Evolutionary conservation across 2,113 vertebrate species (phyloP), one percentile per base, ranked within the genome.

Genomic region (Thalassoma bifasciatum): DNA sequence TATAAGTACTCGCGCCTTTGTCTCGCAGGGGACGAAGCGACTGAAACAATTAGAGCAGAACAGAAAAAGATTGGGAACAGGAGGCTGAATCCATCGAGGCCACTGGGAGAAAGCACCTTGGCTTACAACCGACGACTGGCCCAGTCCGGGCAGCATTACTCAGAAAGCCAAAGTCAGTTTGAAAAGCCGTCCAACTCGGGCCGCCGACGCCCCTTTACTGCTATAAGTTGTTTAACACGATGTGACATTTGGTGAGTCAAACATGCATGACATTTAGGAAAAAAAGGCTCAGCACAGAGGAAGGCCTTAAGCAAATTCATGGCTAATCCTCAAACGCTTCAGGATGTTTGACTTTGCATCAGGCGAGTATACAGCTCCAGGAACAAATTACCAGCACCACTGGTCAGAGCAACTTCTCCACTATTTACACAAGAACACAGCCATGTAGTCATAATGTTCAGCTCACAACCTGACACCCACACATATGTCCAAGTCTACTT

Each of bases 21-120:
- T 91, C 87, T 89, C 87, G 4, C 8, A 77, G 65, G 85, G 30
- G 40, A 66, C 19, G 34, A 70, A 52, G 60, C 19, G 44, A 68
- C 53, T 79, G 67, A 88, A 89, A 91, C 85, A 93, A 92, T 93
- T 92, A 89, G 92, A 92, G 90, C 90, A 89, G 89, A 92, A 91
- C 73, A 84, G 76, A 89, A 85, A 85, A 88, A 78, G 75, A 89
- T 79, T 59, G 58, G 77, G 66, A 77, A 79, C 86, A 86, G 86
- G 34, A 50, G 72, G 64, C 62, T 42, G 78, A 75, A 59, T 83
- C 36, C 77, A 80, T 80, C 30, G n/a, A 67, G 24, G 77, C 77
- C 76, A 86, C 61, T 42, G 17, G 54, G 72, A 86, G 76, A 58
- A 86, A 82, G 76, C 75, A 66, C 82, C 79, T 75, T 46, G 72